Evolutionary conservation across 1,140 invertebrate species (phyloP).

Genomic region (Brachionus paranguensis): DNA sequence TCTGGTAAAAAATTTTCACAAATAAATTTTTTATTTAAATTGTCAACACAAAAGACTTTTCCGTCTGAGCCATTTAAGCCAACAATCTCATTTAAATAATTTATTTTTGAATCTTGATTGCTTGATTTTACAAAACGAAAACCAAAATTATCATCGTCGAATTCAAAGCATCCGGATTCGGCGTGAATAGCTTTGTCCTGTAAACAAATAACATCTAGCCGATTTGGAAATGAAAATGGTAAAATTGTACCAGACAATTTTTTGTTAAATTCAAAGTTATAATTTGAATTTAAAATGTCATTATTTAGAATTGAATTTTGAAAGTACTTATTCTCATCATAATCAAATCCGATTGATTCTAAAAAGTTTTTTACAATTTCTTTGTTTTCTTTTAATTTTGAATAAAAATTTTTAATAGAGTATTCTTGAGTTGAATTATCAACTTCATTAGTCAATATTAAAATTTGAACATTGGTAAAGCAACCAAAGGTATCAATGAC

Average conservation of each 20-base stretch:
- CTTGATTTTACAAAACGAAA: not conserved
- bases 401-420: slow-evolving; percentile 5
- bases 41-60: not conserved
- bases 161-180: not conserved
- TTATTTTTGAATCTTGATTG: slow-evolving; percentile 2
- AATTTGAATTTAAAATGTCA: not conserved
- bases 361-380: not conserved
- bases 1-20: not conserved
- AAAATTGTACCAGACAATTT: not conserved
- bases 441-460: not conserved
- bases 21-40: not conserved
- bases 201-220: not conserved
- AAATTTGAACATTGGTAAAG: not conserved
- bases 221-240: slow-evolving; percentile 22
- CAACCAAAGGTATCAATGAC: not conserved
- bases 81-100: not conserved
- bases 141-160: slow-evolving; percentile 1
- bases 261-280: slow-evolving; percentile 8
- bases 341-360: not conserved
- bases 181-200: not conserved
- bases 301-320: slow-evolving; percentile 13
- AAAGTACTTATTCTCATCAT: not conserved
- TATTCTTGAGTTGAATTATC: not conserved
- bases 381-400: slow-evolving; percentile 10
- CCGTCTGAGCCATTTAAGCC: not conserved